A percentile compares a stretch with the other conserved stretches of the same genome.
These are phyloP conservation scores for Karalla daura DNA, from an alignment of 2,797 vertebrate species.

Conservation along the genomic window DNA sequence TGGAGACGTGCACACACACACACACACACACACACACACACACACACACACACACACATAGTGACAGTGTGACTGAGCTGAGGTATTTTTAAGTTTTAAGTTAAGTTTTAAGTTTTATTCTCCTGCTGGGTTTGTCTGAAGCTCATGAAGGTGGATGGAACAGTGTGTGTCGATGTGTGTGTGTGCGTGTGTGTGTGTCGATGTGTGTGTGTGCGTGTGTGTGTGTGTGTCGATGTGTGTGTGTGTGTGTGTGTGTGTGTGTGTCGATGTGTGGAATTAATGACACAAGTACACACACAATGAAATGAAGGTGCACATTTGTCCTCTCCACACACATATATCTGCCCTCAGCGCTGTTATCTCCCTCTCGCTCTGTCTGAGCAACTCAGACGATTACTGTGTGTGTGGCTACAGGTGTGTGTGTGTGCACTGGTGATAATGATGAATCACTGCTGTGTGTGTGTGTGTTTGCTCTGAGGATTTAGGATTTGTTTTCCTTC, in stretches of 20 bases:
- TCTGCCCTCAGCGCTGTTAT: neutral
- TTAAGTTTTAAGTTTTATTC: too few relatives aligned
- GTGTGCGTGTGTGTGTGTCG: too few relatives aligned
- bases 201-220: too few relatives aligned
- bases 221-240: too few relatives aligned
- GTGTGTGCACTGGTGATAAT: neutral
- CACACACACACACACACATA: neutral
- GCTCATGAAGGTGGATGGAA: too few relatives aligned
- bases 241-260: neutral
- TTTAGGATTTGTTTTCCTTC: neutral
- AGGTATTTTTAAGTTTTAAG: neutral
- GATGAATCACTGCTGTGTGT: conserved; percentile 8
- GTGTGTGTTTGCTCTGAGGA: neutral
- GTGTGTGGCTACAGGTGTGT: neutral
- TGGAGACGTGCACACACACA: neutral
- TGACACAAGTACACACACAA: neutral
- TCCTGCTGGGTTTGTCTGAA: too few relatives aligned
- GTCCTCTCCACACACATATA: neutral
- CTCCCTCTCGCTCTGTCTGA: neutral
- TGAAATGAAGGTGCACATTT: neutral
- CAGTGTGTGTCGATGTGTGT: too few relatives aligned
- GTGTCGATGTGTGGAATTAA: conserved; percentile 8
- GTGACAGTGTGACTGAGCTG: neutral
- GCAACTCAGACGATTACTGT: too few relatives aligned
- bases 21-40: neutral